Conservation (phyloP, 2,797 vertebrate species). For the Nothura maculosa region DNA sequence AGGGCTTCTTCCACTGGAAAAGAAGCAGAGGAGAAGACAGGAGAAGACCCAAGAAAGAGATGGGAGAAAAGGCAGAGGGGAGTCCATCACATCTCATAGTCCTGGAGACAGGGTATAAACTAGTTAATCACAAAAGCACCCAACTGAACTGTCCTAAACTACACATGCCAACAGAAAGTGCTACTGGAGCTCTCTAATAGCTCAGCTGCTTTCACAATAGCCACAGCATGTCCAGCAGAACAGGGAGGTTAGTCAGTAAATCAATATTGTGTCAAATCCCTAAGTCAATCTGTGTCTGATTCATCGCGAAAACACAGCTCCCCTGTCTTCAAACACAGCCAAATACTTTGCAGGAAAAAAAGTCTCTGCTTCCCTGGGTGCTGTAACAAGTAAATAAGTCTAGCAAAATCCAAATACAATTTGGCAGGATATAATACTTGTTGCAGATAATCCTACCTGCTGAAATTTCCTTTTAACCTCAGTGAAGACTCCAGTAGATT, state of each 20-base stretch:
- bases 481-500: conserved; percentile 47
- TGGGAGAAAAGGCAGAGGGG: not conserved
- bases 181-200: not conserved
- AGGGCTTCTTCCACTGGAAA: not conserved
- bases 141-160: not conserved
- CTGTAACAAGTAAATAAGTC: conserved; percentile 55
- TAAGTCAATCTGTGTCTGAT: conserved; percentile 23
- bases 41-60: not conserved
- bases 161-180: not conserved
- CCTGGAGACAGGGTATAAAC: not conserved
- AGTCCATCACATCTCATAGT: not conserved
- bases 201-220: not conserved
- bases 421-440: conserved; percentile 61
- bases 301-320: conserved; percentile 38
- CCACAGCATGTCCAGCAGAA: not conserved
- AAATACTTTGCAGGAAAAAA: conserved; percentile 50
- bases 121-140: not conserved
- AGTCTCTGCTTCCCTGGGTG: conserved; percentile 9
- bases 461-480: conserved; percentile 70
- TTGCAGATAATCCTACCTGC: conserved; percentile 68
- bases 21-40: not conserved
- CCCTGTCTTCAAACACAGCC: conserved; percentile 35
- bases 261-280: conserved; percentile 36
- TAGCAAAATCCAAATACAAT: conserved; percentile 62
- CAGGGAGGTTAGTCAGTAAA: conserved; percentile 11